Evolutionary conservation across 2,113 vertebrate genomes (phyloP), one percentile per base, ranked within the genome.

Genomic region (Oryzias woworae): DNA sequence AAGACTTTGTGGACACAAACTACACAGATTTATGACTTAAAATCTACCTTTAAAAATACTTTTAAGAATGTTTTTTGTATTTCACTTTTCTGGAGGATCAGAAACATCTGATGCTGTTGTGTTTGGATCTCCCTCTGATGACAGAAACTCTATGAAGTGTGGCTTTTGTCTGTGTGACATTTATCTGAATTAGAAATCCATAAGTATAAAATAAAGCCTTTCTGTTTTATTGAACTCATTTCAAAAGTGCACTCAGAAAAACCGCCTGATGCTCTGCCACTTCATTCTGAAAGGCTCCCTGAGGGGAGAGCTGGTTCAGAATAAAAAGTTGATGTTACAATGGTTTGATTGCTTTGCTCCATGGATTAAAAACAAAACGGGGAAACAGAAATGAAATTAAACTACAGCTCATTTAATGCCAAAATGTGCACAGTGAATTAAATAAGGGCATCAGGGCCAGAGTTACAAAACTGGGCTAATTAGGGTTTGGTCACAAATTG

Each of bases 331-430:
- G 18, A 50, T 22, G n/a, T 56, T 24, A 45, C 16, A 49, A 12
- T 47, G 54, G 50, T 57, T 43, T 62, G 80, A 66, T 69, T 74
- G 53, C 75, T 68, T 67, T 61, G 48, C 61, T 76, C 62, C 46
- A 58, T 36, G 36, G 36, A 28, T 51, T 17, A 2, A 15, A 48
- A 31, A 23, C 51, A 64, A 53, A 46, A 50, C 55, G 61, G 2
- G 17, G 56, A 23, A 56, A 20, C 43, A n/a, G 58, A 66, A 46
- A 59, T 14, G 0, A 26, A 66, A 58, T 17, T 15, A 46, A 48
- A 58, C 41, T 28, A 50, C 26, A 51, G 45, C 13, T 15, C 14
- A 17, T 15, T 22, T 54, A 46, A 56, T 46, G 18, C 18, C 2
- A 53, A 55, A 55, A 49, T 48, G n/a, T 26, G 23, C 42, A 42